phyloP scores from a whole-genome alignment of 2,888 invertebrate genomes.

The Onchidella celtica region DNA sequence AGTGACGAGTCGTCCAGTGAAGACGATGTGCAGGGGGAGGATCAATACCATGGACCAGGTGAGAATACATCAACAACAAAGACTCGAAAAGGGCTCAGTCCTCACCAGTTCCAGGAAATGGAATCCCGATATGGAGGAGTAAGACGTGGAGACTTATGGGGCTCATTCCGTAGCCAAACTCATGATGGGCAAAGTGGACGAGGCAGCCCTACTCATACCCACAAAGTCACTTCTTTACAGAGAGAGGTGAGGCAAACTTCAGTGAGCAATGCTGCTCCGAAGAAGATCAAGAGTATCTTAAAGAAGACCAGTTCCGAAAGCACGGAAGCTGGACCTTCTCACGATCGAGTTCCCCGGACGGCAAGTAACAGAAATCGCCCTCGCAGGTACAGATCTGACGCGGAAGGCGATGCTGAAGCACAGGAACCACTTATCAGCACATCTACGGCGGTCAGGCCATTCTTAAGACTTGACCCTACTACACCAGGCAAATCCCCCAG shows the following conservation, averaged over 20 bases:
- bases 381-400: too few species aligned
- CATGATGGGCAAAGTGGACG: too few species aligned
- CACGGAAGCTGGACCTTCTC: too few species aligned
- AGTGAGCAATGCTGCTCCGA: not conserved
- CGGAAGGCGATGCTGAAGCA: too few species aligned
- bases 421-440: too few species aligned
- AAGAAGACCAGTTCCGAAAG: too few species aligned
- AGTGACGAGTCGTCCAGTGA: conserved; percentile 7
- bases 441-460: too few species aligned
- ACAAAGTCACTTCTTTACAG: not conserved
- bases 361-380: too few species aligned
- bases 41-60: not conserved
- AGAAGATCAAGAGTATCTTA: conserved; percentile 18
- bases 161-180: not conserved
- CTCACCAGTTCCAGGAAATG: not conserved
- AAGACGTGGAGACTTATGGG: conserved; percentile 24
- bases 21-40: not conserved
- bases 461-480: too few species aligned
- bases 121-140: not conserved
- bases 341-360: too few species aligned
- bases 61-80: not conserved
- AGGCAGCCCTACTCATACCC: too few species aligned
- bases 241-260: not conserved
- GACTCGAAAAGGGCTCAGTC: not conserved
- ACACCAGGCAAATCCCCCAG: too few species aligned